A percentile compares a stretch with the other conserved stretches of the same genome.
phyloP scores from a whole-genome alignment of 2,113 vertebrate genomes.

The Pteruthius melanotis region DNA sequence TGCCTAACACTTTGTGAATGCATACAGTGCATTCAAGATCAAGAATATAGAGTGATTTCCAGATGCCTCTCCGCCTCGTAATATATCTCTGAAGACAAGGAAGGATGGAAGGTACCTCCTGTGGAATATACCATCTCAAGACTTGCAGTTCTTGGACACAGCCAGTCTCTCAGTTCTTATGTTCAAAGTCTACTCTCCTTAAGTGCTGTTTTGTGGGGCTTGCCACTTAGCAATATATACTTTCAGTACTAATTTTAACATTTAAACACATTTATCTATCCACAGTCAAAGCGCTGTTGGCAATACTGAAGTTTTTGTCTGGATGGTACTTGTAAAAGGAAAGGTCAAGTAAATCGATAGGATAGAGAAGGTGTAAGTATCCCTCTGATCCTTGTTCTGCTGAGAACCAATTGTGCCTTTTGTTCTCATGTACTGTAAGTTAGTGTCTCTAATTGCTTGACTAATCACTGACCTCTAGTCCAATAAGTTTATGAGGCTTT shows the following conservation, averaged over 20 bases:
- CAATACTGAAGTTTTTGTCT: slow-evolving; percentile 25
- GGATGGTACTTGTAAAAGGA: not conserved
- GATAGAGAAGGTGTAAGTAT: not conserved
- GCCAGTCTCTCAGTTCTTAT: not conserved
- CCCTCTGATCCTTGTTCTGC: slow-evolving; percentile 28
- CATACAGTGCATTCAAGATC: not conserved
- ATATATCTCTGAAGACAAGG: not conserved
- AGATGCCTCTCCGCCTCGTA: not conserved
- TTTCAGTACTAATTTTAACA: not conserved
- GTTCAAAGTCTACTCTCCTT: not conserved
- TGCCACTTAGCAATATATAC: not conserved
- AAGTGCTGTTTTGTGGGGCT: not conserved
- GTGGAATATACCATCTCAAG: not conserved
- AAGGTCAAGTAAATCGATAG: not conserved
- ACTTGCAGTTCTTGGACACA: not conserved
- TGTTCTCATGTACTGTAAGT: not conserved
- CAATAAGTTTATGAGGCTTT: not conserved
- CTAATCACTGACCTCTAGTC: not conserved
- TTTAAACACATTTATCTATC: not conserved
- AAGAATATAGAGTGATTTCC: not conserved
- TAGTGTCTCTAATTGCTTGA: not conserved
- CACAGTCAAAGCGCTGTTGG: not conserved
- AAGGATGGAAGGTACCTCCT: not conserved
- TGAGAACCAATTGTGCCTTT: slow-evolving; percentile 13
- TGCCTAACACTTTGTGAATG: not conserved